Evolutionary conservation across 2,888 invertebrate species (phyloP).

Genomic region (Platycheirus rosarum): DNA sequence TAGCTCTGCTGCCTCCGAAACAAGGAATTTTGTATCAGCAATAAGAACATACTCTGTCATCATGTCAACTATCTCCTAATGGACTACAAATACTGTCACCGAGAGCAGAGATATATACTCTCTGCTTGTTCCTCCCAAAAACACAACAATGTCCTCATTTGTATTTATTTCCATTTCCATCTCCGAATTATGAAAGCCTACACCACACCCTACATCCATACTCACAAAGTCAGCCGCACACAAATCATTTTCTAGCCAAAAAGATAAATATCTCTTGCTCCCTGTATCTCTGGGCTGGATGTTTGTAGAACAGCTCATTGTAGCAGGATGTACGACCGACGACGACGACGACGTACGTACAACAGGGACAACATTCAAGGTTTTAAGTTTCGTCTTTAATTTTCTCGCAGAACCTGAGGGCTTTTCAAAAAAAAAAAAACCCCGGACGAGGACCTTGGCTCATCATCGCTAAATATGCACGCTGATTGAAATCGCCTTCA

Average conservation of each 20-base stretch:
- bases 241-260: slow-evolving; percentile 68
- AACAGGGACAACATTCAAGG: slow-evolving; percentile 20
- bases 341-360: too few species aligned
- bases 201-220: slow-evolving; percentile 4
- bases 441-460: slow-evolving; percentile 9
- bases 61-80: slow-evolving; percentile 53
- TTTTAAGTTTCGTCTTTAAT: slow-evolving; percentile 62
- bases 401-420: slow-evolving; percentile 22
- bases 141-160: slow-evolving; percentile 66
- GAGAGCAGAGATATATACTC: slow-evolving; percentile 10
- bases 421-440: neutral
- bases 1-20: neutral
- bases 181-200: slow-evolving; percentile 60
- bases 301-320: slow-evolving; percentile 21
- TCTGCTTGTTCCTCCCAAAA: slow-evolving; percentile 3
- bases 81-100: slow-evolving; percentile 63
- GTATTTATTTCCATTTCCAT: slow-evolving; percentile 71
- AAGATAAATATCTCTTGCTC: slow-evolving; percentile 56
- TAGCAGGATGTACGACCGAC: slow-evolving; percentile 12
- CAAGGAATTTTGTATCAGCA: slow-evolving; percentile 11
- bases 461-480: slow-evolving; percentile 31
- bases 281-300: slow-evolving; percentile 19
- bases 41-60: slow-evolving; percentile 53
- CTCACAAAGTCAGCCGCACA: slow-evolving; percentile 55
- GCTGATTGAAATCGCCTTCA: slow-evolving; percentile 53